Base-by-base conservation (phyloP, 2,113 vertebrate genomes). In the Brachyistius frenatus region DNA sequence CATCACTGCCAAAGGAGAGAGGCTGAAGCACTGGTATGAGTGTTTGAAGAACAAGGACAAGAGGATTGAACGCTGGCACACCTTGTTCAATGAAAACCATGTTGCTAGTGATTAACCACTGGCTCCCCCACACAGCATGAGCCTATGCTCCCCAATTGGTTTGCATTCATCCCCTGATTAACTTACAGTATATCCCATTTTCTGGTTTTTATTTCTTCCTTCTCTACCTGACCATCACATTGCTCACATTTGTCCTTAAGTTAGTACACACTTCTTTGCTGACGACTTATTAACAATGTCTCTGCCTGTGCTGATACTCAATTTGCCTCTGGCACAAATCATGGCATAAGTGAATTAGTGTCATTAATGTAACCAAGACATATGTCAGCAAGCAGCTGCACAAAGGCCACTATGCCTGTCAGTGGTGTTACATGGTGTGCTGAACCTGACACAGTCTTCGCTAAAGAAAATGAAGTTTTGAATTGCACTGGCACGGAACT, bases 41-140 rank as follows among this genome's bases (percentile, higher is more conserved):
- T 99, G 98, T 56, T 76, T 99, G 92, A 99, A 99, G 93, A 99
- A 99, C 94, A 99, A 99, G 90, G 98, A 99, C 93, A 98, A 99
- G 96, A 97, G 94, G 93, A 98, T 99, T 0, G 98, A 99, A 82
- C 98, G 97, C 85, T 99, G 98, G 98, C 98, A 99, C 91, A 97
- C 97, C 69, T 93, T 99, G 69, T 87, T 96, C 31, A 97, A 96
- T 0, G 97, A 97, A 91, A 97, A 95, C 90, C 97, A 97, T 0
- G 85, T 96, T 31, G 91, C 96, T 1, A 98, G 98, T 0, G 97
- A 99, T 85, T 99, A 96, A 93, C 67, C 33, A 54, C 62, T 52
- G 31, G 60, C 35, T 5, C 30, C 0, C 16, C 11, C 2, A 54
- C 39, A 44, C 1, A n/a, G 81, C 84, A 86, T 87, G 13, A 77